Base-by-base conservation (phyloP, 2,113 vertebrate species). In the Cyrtonyx montezumae region DNA sequence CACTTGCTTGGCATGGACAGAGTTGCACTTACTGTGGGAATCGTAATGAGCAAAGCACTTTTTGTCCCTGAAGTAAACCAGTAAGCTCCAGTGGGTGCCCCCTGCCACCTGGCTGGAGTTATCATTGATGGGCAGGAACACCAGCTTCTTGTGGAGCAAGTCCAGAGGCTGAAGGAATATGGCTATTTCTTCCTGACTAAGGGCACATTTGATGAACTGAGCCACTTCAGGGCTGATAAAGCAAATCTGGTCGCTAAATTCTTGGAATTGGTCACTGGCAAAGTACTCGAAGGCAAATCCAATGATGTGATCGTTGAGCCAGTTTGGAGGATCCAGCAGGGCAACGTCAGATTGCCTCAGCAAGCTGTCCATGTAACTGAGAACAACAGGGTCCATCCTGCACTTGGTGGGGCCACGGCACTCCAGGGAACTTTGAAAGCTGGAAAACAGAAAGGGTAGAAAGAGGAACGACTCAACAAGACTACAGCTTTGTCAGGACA, bases 251-350 rank as follows among this genome's bases (percentile, higher is more conserved):
- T 98, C 96, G 1, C 96, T 91, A 40, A 98, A 98, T 84, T 97
- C 97, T 92, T 91, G 97, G 96, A 99, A 99, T 86, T 98, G 98
- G 77, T 98, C 97, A 3, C 94, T 96, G 63, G 98, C 90, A 21
- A 99, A 99, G 92, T 99, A 99, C 93, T 99, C 99, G 6, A 99
- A 99, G 93, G 98, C 98, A 59, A 99, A 99, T 3, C 99, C 99
- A 6, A 99, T 99, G 93, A 99, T 98, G 83, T 97, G 98, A 94
- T 99, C 99, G 8, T 99, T 99, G 66, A 99, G 98, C 99, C 99
- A 99, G 97, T 97, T 95, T 1, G 99, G 99, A 30, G 99, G 99
- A 18, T 99, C 98, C 91, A 99, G 97, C 17, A 99, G 96, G 11
- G 97, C 97, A 73, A 99, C 95, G 1, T 99, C 99, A 0, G 99